A percentile compares a stretch with the other conserved stretches of the same genome.
phyloP scores from a whole-genome alignment of 1,140 invertebrate species.

The Octopus bimaculoides region DNA sequence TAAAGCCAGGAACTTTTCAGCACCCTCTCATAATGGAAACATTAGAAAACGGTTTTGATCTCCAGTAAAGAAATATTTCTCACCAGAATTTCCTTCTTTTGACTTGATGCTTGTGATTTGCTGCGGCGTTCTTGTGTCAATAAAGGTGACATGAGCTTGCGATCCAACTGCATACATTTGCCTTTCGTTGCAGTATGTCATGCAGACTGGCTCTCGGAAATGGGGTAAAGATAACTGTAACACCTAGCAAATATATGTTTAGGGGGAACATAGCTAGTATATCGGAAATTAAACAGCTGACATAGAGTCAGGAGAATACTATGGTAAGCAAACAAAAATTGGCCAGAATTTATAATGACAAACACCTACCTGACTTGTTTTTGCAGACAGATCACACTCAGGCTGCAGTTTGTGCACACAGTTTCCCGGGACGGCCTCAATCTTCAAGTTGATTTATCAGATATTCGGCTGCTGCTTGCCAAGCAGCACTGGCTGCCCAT shows the following conservation, averaged over 20 bases:
- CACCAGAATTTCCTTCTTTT: slow-evolving; percentile 36
- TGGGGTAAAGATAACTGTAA: slow-evolving; percentile 61
- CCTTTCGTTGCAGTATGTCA: slow-evolving; percentile 76
- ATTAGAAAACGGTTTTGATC: too few relatives aligned
- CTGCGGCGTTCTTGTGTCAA: slow-evolving; percentile 83
- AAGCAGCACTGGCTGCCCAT: background rate
- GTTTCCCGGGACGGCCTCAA: background rate
- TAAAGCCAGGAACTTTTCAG: too few relatives aligned
- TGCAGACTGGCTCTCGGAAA: slow-evolving; percentile 88
- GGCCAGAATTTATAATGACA: slow-evolving; percentile 5
- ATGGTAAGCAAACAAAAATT: slow-evolving; percentile 3
- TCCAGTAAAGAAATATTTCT: background rate
- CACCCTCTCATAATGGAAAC: too few relatives aligned
- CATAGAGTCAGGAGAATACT: too few relatives aligned
- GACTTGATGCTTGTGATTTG: slow-evolving; percentile 62
- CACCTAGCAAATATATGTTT: background rate
- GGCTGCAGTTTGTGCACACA: slow-evolving; percentile 4
- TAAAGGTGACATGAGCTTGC: slow-evolving; percentile 83
- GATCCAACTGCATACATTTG: slow-evolving; percentile 90
- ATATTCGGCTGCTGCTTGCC: background rate
- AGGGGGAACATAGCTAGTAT: too few relatives aligned
- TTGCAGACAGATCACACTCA: background rate
- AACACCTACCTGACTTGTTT: slow-evolving; percentile 1
- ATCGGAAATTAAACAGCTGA: too few relatives aligned
- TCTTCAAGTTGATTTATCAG: background rate